phyloP scores from a whole-genome alignment of 2,888 invertebrate genomes.

The Apotomis betuletana region DNA sequence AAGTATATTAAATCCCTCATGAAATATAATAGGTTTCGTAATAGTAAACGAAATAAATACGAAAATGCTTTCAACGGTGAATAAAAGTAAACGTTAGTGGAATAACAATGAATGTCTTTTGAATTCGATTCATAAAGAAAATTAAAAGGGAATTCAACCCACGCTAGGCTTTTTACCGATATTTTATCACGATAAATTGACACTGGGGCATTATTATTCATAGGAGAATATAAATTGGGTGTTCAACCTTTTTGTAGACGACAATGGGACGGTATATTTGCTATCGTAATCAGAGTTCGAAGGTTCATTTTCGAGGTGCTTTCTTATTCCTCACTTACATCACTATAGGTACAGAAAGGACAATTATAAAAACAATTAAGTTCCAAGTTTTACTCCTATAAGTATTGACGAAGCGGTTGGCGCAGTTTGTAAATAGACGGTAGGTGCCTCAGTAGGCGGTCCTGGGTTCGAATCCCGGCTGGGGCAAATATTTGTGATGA shows the following conservation, averaged over 20 bases:
- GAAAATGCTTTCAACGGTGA: slow-evolving; percentile 13
- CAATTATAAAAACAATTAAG: no score
- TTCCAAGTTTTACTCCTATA: no score
- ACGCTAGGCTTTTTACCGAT: slow-evolving; percentile 22
- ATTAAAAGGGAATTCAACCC: neutral
- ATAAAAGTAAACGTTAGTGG: slow-evolving; percentile 15
- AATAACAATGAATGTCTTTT: slow-evolving; percentile 30
- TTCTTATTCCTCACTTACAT: no score
- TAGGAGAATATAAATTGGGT: slow-evolving; percentile 19
- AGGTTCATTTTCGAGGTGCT: neutral
- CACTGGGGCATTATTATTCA: slow-evolving; percentile 25
- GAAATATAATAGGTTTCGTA: no score
- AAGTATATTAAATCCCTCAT: no score
- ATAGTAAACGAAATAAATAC: neutral
- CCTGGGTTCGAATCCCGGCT: no score
- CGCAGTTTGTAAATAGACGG: no score
- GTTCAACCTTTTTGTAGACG: slow-evolving; percentile 12
- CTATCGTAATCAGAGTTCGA: neutral
- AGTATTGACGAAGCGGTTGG: no score
- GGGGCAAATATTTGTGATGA: no score
- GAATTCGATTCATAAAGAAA: slow-evolving; percentile 20
- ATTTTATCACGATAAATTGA: slow-evolving; percentile 29
- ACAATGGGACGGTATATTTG: slow-evolving; percentile 15
- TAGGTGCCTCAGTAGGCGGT: no score
- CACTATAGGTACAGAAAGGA: no score